Conservation (phyloP, 2,113 vertebrate species). For the Microcebus murinus region DNA sequence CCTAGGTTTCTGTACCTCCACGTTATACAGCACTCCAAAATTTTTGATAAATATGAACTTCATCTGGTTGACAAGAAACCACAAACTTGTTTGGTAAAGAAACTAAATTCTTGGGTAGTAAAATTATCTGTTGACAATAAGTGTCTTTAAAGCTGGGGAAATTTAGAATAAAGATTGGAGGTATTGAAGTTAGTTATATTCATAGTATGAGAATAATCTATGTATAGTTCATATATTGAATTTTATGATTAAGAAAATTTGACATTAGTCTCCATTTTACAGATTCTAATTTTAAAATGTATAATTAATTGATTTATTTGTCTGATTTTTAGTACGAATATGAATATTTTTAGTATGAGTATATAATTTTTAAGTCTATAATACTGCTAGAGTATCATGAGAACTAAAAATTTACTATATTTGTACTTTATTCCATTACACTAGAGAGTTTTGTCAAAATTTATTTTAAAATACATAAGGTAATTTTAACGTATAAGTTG, state of each 20-base stretch:
- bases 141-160: background rate
- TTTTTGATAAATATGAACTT: background rate
- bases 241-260: background rate
- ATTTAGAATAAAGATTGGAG: background rate
- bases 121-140: background rate
- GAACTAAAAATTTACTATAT: background rate
- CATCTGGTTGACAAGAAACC: background rate
- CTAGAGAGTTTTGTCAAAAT: background rate
- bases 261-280: background rate
- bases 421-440: background rate
- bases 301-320: background rate
- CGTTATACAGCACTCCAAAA: background rate
- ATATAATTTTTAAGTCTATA: background rate
- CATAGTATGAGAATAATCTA: background rate
- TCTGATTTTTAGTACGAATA: background rate
- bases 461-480: slow-evolving; percentile 21
- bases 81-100: background rate
- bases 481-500: background rate
- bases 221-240: background rate
- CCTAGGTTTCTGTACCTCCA: background rate
- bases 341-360: background rate
- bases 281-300: background rate
- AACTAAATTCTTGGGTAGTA: background rate
- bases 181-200: background rate
- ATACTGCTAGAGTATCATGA: background rate